A percentile compares a stretch with the other conserved stretches of the same genome.
Conservation (phyloP, 2,113 vertebrate species). For the Gavia stellata region DNA sequence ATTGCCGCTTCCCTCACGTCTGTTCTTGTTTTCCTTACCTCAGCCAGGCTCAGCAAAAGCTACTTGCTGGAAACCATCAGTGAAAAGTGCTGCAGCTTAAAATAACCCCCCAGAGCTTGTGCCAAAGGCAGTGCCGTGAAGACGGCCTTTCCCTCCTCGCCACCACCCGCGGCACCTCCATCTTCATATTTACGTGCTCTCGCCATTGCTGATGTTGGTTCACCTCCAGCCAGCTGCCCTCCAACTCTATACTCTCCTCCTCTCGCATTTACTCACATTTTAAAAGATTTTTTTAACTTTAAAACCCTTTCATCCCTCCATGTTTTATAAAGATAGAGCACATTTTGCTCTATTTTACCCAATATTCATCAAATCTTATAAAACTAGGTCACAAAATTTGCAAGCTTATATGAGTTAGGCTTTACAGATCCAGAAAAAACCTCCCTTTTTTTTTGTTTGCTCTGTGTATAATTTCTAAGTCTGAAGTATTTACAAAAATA, state of each 20-base stretch:
- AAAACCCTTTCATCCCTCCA: not conserved
- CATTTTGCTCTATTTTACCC: not conserved
- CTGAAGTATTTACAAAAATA: not conserved
- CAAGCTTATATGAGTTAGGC: not conserved
- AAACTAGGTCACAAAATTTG: constrained; percentile 8
- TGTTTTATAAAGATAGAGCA: not conserved
- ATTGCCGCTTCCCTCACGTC: accelerated
- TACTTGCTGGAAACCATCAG: not conserved
- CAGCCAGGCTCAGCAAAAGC: not conserved
- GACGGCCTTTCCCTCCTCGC: not conserved
- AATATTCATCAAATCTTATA: not conserved
- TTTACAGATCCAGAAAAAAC: not conserved
- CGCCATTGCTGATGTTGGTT: accelerated
- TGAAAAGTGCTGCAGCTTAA: no score
- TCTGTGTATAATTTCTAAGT: not conserved
- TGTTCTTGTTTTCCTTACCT: no score
- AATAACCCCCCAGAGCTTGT: no score
- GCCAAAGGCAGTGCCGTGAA: not conserved
- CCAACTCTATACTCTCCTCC: not conserved
- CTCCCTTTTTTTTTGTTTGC: not conserved
- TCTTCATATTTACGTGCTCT: accelerated
- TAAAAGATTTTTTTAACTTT: not conserved
- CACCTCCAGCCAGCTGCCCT: not conserved
- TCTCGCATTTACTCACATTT: not conserved
- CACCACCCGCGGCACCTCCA: not conserved